Base-by-base conservation (phyloP, 1,140 invertebrate species). In the Tetragonula clypearis region DNA sequence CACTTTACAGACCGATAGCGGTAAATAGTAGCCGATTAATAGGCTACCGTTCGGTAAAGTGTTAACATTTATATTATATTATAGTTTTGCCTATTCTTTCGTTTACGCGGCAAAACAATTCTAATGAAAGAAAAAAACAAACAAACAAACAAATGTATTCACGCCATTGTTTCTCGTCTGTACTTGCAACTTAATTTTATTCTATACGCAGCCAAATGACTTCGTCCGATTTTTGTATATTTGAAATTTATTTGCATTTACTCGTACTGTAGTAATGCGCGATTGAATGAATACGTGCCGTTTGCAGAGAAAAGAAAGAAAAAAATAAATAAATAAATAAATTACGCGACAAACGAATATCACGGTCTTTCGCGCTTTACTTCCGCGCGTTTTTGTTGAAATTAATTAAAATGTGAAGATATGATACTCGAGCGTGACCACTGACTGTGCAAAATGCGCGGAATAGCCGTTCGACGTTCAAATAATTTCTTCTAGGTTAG, bases 401-500 rank as follows among this genome's bases (percentile, higher is more conserved):
- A 79, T 72, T 71, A 55, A 21, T 1, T 23, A 41, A 84, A 19
- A 58, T 71, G 62, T 49, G n/a, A 74, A 74, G 30, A 23, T 81
- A 49, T 79, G 41, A 60, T 5, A 17, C n/a, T 19, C 35, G 9
- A 68, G 15, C 5, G 23, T 23, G 6, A n/a, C 3, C 30, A 35
- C 35, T 21, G 15, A 71, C 19, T 21, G 6, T 26, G 53, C 6
- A 23, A 26, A 60, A 84, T 79, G 82, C 53, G 14, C 21, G 62
- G 41, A 60, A 71, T 41, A 62, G 56, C 56, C 62, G 49, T 79
- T 84, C n/a, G 17, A 62, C 41, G 11, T 30, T 11, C 35, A n/a
- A 56, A 19, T 78, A 79, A 26, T 71, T 60, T 65, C 26, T 66
- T 72, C 23, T 87, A 84, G 82, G 82, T 84, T 84, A 84, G 82